Evolutionary conservation across 2,888 invertebrate species (phyloP).

Genomic region (Agapostemon virescens): DNA sequence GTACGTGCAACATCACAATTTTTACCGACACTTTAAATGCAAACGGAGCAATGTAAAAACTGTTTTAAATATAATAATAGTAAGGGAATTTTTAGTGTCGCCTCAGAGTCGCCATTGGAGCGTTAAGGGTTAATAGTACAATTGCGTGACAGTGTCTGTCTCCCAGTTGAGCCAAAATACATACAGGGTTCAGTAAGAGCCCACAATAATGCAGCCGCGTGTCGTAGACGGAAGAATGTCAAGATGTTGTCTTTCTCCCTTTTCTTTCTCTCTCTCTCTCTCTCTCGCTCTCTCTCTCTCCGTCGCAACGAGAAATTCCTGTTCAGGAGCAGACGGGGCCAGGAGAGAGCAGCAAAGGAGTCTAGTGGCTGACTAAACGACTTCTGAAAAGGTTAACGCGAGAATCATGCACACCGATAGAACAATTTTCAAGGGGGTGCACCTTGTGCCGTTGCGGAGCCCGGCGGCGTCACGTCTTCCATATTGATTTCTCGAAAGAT

Average conservation of each 20-base stretch:
- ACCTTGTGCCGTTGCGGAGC: neutral
- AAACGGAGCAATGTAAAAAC: too few relatives aligned
- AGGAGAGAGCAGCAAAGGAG: neutral
- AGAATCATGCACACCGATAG: constrained; percentile 41
- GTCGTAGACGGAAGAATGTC: constrained; percentile 7
- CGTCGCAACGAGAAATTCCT: neutral
- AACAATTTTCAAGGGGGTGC: constrained; percentile 46
- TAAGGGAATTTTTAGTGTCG: too few relatives aligned
- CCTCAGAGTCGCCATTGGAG: too few relatives aligned
- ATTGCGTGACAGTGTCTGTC: too few relatives aligned
- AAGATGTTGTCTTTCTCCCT: neutral
- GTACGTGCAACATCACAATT: too few relatives aligned
- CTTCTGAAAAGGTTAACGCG: constrained; percentile 36
- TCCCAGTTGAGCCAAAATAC: too few relatives aligned
- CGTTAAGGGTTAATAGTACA: too few relatives aligned
- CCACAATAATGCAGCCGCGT: neutral
- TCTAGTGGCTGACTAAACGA: constrained; percentile 36
- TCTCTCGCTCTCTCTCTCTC: neutral
- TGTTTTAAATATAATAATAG: too few relatives aligned
- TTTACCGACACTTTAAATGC: too few relatives aligned
- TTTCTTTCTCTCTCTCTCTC: neutral
- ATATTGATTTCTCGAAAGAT: constrained; percentile 57
- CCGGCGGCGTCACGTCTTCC: constrained; percentile 48
- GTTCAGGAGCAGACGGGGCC: neutral
- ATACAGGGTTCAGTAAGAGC: too few relatives aligned